Evolutionary conservation across 2,113 vertebrate genomes (phyloP).

Genomic region (Camelus bactrianus): DNA sequence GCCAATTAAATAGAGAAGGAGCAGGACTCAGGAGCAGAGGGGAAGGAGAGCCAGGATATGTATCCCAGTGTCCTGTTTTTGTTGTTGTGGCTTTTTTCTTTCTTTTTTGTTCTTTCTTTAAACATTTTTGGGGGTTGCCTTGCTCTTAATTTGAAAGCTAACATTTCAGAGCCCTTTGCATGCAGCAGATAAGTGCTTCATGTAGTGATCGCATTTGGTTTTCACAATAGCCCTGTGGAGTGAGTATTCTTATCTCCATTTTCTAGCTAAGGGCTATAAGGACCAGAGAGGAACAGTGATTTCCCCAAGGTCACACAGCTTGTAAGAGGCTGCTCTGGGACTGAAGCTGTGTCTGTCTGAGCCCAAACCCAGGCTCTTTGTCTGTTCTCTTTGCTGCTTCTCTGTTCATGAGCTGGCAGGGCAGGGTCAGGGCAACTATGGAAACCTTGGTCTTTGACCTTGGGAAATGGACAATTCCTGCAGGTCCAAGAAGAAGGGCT

Average conservation of each 20-base stretch:
- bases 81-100: neutral
- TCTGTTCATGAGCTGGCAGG: neutral
- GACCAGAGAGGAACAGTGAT: slow-evolving; percentile 2
- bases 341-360: neutral
- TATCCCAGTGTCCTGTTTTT: neutral
- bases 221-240: neutral
- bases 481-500: neutral
- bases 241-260: neutral
- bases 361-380: neutral
- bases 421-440: neutral
- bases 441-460: neutral
- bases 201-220: neutral
- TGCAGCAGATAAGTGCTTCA: neutral
- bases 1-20: neutral
- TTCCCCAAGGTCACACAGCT: neutral
- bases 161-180: neutral
- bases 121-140: neutral
- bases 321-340: neutral
- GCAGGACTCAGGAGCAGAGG: neutral
- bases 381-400: neutral
- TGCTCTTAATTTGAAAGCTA: neutral
- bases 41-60: no score
- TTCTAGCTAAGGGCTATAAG: neutral
- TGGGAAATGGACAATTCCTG: neutral
- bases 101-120: neutral